Conservation (phyloP, 2,888 invertebrate species). For the Dasypolia templi region DNA sequence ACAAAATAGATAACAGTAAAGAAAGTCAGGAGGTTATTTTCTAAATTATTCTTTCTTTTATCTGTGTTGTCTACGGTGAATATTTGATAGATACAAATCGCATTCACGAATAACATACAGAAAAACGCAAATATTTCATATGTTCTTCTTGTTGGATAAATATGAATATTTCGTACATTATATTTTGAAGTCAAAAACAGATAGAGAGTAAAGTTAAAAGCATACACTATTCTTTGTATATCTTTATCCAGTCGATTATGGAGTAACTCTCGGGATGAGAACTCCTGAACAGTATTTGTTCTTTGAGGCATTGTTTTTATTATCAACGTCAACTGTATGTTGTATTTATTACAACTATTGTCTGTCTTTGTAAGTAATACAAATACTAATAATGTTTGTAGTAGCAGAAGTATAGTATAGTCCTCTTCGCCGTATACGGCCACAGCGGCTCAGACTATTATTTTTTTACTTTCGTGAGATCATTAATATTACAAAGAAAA, state of each 20-base stretch:
- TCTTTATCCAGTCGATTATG: slow-evolving; percentile 17
- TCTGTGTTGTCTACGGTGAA: not conserved
- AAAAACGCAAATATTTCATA: not conserved
- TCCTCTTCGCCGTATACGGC: no score
- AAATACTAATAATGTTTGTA: no score
- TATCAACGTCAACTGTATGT: no score
- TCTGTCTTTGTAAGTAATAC: no score
- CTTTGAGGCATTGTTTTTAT: no score
- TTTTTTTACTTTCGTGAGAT: no score
- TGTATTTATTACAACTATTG: no score
- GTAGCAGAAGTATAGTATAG: no score
- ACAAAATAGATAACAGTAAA: not conserved
- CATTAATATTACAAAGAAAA: no score
- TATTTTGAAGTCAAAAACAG: slow-evolving; percentile 32
- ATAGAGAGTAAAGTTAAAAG: slow-evolving; percentile 19
- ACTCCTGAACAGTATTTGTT: no score
- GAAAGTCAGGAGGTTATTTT: not conserved
- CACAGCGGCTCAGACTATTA: no score
- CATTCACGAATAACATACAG: not conserved
- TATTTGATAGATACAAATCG: not conserved
- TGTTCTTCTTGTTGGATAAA: slow-evolving; percentile 8
- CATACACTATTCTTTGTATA: slow-evolving; percentile 9
- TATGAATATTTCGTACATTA: slow-evolving; percentile 10
- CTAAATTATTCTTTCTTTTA: not conserved
- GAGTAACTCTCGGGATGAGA: not conserved